Evolutionary conservation across 1,140 invertebrate genomes (phyloP).

Genomic region (Cataglyphis hispanica): DNA sequence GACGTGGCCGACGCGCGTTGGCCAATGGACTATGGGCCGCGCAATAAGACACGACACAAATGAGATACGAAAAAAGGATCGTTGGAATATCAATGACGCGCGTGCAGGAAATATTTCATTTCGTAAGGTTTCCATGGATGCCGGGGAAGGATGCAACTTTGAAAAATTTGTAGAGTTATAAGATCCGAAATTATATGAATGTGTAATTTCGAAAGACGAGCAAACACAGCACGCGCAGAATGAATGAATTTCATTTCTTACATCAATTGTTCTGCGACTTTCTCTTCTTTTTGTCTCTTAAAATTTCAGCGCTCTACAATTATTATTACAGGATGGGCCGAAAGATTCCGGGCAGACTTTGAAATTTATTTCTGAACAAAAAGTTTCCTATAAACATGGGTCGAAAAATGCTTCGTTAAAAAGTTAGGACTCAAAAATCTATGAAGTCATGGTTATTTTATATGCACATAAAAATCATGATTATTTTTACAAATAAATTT

Average conservation of each 20-base stretch:
- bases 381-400: no score
- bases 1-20: constrained; percentile 9
- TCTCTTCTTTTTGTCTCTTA: constrained; percentile 28
- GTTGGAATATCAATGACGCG: constrained; percentile 12
- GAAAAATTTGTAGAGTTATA: not conserved
- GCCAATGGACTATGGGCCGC: constrained; percentile 27
- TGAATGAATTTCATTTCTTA: not conserved
- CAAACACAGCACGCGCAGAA: no score
- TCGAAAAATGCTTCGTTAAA: no score
- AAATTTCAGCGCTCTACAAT: constrained; percentile 17
- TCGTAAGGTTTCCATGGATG: not conserved
- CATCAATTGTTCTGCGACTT: constrained; percentile 11
- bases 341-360: no score
- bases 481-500: no score
- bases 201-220: not conserved
- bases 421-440: no score
- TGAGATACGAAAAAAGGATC: constrained; percentile 57
- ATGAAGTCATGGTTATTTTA: no score
- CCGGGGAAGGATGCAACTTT: not conserved
- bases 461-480: no score
- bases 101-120: constrained; percentile 17
- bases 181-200: not conserved
- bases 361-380: no score
- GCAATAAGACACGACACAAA: constrained; percentile 5
- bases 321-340: no score